A percentile compares a stretch with the other conserved stretches of the same genome.
These are phyloP conservation scores for Agonopterix subpropinquella DNA, from an alignment of 2,888 invertebrate species.

Conservation along the genomic window DNA sequence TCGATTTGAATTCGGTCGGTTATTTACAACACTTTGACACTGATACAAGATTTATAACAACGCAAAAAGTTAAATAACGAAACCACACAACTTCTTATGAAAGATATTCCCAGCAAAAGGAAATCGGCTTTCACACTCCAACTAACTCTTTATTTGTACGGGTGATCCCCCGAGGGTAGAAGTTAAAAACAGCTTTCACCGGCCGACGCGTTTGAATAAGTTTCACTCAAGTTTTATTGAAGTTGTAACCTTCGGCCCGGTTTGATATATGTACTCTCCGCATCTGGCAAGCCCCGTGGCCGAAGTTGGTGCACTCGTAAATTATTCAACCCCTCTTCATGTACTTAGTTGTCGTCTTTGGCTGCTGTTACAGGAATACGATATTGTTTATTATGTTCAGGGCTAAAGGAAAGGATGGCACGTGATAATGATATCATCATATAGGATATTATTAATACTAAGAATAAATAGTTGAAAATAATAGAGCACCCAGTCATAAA, in stretches of 20 bases:
- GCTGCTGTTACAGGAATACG: slow-evolving; percentile 43
- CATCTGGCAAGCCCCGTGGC: slow-evolving; percentile 45
- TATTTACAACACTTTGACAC: neutral
- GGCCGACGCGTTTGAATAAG: slow-evolving; percentile 49
- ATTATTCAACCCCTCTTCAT: slow-evolving; percentile 64
- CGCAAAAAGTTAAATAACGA: neutral
- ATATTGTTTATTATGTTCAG: slow-evolving; percentile 18
- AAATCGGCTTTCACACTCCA: slow-evolving; percentile 49
- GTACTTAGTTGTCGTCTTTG: slow-evolving; percentile 45
- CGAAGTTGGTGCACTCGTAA: slow-evolving; percentile 66
- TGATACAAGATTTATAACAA: too few relatives aligned
- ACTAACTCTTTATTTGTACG: slow-evolving; percentile 68
- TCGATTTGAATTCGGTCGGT: neutral
- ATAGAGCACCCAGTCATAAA: too few relatives aligned
- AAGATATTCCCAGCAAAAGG: slow-evolving; percentile 40
- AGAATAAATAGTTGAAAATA: too few relatives aligned
- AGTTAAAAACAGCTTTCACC: slow-evolving; percentile 70
- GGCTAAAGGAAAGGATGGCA: too few relatives aligned
- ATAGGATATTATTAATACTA: too few relatives aligned
- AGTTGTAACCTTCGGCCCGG: slow-evolving; percentile 50
- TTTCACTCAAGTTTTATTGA: slow-evolving; percentile 47
- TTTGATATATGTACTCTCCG: slow-evolving; percentile 60
- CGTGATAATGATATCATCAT: too few relatives aligned
- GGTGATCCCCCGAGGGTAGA: slow-evolving; percentile 56
- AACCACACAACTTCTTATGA: slow-evolving; percentile 7